A percentile compares a stretch with the other conserved stretches of the same genome.
Conservation (phyloP, 2,113 vertebrate species). For the Syngnathus typhle region DNA sequence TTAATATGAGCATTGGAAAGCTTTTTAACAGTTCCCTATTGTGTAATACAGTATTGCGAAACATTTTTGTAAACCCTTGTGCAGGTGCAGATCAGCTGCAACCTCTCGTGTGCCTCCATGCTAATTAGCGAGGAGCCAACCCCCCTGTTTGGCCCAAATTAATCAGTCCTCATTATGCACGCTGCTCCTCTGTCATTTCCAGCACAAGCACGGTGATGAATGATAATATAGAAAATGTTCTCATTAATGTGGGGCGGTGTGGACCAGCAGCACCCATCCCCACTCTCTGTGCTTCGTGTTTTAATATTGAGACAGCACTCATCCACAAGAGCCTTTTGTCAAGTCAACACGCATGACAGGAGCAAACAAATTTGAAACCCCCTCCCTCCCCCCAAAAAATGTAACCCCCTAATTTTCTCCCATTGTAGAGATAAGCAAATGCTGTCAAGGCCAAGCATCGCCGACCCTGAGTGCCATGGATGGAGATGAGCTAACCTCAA, state of each 20-base stretch:
- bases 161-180: conserved; percentile 75
- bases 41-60: conserved; percentile 13
- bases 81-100: conserved; percentile 63
- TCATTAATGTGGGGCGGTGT: conserved; percentile 66
- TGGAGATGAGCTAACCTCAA: conserved; percentile 4
- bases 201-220: conserved; percentile 66
- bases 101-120: conserved; percentile 55
- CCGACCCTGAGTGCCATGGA: conserved; percentile 29
- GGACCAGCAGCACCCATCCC: conserved; percentile 18
- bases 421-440: conserved; percentile 28
- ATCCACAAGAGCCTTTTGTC: conserved; percentile 44
- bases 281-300: not conserved
- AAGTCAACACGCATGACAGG: conserved; percentile 21
- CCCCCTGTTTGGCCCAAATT: conserved; percentile 74
- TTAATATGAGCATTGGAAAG: conserved; percentile 9
- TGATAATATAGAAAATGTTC: conserved; percentile 67
- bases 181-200: conserved; percentile 70
- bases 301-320: conserved; percentile 56
- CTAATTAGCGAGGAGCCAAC: conserved; percentile 65
- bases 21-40: conserved; percentile 1
- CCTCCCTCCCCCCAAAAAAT: not conserved
- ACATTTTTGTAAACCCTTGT: conserved; percentile 19
- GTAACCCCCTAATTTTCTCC: not conserved
- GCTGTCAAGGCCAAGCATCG: conserved; percentile 42
- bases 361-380: conserved; percentile 20